Evolutionary conservation across 2,797 vertebrate genomes (phyloP).

Genomic region (Todus mexicanus): DNA sequence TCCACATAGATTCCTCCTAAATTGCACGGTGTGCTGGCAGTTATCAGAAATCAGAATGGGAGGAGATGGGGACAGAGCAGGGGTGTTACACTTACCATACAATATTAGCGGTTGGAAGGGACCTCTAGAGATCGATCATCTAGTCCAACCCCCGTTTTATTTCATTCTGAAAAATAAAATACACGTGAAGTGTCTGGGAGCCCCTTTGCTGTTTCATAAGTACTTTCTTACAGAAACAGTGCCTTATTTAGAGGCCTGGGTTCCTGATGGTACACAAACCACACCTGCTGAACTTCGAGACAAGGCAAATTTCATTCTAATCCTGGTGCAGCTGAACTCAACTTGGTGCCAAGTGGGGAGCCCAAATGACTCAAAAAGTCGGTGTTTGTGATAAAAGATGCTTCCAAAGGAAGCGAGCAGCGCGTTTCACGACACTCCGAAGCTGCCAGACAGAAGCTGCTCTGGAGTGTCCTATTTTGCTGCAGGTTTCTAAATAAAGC

Average conservation of each 20-base stretch:
- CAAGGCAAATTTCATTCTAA: not conserved
- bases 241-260: not conserved
- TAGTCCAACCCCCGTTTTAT: not conserved
- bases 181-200: not conserved
- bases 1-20: not conserved
- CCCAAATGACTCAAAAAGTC: not conserved
- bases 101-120: too few species aligned
- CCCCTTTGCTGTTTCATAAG: not conserved
- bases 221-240: not conserved
- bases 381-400: not conserved
- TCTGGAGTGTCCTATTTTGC: not conserved
- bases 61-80: not conserved
- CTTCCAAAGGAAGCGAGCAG: not conserved
- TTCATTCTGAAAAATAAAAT: too few species aligned
- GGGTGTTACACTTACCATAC: not conserved
- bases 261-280: not conserved
- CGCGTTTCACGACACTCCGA: not conserved
- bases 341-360: not conserved
- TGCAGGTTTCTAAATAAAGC: not conserved
- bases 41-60: not conserved
- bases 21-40: rapidly evolving
- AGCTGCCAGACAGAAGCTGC: not conserved
- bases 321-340: not conserved
- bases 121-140: too few species aligned
- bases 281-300: not conserved